A percentile compares a stretch with the other conserved stretches of the same genome.
These are phyloP conservation scores for Dicerorhinus sumatrensis DNA, from an alignment of 2,113 vertebrate species.

Conservation along the genomic window DNA sequence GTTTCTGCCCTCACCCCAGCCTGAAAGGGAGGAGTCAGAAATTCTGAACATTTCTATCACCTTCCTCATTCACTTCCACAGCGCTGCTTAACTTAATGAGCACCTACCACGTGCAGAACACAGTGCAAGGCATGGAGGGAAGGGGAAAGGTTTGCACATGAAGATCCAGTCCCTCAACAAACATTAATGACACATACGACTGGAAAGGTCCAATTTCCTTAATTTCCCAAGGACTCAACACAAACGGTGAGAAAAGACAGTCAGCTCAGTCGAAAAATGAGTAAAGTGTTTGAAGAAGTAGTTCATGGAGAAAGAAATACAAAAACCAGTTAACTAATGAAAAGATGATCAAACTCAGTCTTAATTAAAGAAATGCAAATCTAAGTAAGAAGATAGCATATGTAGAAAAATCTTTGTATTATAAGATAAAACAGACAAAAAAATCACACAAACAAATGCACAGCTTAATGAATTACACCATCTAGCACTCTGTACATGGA, in stretches of 20 bases:
- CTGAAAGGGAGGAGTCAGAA: neutral
- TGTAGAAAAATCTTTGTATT: neutral
- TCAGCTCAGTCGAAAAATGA: neutral
- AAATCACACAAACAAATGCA: neutral
- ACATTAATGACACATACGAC: rapidly evolving
- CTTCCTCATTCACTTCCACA: neutral
- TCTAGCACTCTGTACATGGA: neutral
- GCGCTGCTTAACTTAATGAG: rapidly evolving
- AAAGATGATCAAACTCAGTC: neutral
- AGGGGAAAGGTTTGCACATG: rapidly evolving
- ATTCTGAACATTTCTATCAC: neutral
- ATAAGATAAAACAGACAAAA: neutral
- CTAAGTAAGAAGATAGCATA: neutral
- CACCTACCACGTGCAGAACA: rapidly evolving
- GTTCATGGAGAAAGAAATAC: neutral
- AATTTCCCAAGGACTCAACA: neutral
- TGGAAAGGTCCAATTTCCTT: neutral
- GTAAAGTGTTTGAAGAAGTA: neutral
- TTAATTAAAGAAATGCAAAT: neutral
- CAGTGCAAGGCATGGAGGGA: rapidly evolving
- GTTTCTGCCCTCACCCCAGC: neutral
- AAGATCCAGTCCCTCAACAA: neutral
- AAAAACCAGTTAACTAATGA: too few relatives aligned
- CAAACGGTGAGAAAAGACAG: neutral
- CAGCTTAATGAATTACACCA: neutral